Base-by-base conservation (phyloP, 2,888 invertebrate species). In the Hartigia nigra region DNA sequence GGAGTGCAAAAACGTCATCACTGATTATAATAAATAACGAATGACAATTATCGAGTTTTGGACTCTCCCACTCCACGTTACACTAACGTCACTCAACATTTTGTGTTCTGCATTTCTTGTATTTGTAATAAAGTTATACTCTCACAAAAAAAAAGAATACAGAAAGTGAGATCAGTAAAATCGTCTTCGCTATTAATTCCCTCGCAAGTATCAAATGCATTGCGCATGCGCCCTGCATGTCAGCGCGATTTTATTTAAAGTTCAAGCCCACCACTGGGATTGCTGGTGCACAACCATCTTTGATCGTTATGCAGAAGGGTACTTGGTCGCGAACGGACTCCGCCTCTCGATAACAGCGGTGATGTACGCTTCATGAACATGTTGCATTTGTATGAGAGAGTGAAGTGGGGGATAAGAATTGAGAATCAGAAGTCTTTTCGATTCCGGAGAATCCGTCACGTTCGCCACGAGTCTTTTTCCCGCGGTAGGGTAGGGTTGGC, bases 401-500 rank as follows among this genome's bases (percentile, higher is more conserved):
- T 23, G 23, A 55, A 55, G 55, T 55, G 55, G 55, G 55, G 55
- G 23, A 55, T 2, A 23, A 55, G 55, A 55, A 55, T 55, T 23
- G 55, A 55, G 55, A 55, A 82, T 77, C 83, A 79, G 80, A 80
- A 76, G 82, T 83, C 83, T 86, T 82, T 82, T 81, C 79, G 78
- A 84, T 83, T 81, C 79, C 80, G 80, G 31, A 86, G 86, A 87
- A 86, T 88, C 86, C 87, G 82, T 88, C 88, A 87, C 89, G 88
- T 89, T 84, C 84, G 78, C 80, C 79, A 75, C 34, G 82, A 81
- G 77, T 82, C 79, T 82, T 83, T 82, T 84, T 84, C 84, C 79
- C 78, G 81, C 34, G 75, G 69, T 34, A 80, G 81, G 79, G 82
- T 79, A 86, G 83, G 84, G 83, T 82, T 55, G 55, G 77, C 76